Conservation (phyloP, 2,888 invertebrate species). For the Cryptocephalus primarius region DNA sequence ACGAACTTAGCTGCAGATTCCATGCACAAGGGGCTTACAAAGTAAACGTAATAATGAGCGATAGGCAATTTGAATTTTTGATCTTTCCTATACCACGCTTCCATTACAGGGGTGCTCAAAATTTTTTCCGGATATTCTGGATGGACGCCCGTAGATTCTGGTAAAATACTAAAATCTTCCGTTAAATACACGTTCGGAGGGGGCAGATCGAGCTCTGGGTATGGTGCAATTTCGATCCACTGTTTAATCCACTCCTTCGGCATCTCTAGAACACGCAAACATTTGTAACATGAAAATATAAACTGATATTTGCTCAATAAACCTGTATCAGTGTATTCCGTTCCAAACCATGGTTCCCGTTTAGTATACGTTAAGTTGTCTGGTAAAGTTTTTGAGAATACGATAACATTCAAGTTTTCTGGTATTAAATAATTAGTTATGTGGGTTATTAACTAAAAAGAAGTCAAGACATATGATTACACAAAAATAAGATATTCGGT, state of each 20-base stretch:
- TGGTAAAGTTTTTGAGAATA: constrained; percentile 52
- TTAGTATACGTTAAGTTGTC: constrained; percentile 45
- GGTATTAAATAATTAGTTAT: constrained; percentile 47
- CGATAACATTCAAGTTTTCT: constrained; percentile 57
- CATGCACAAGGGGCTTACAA: constrained; percentile 47
- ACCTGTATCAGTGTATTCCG: constrained; percentile 58
- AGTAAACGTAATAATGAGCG: constrained; percentile 44
- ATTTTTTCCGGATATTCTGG: constrained; percentile 48
- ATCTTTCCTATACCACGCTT: constrained; percentile 79
- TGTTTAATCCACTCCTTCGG: constrained; percentile 50
- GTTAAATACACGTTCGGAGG: constrained; percentile 63
- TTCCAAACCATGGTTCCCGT: constrained; percentile 75
- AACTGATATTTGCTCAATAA: constrained; percentile 15
- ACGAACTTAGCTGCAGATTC: constrained; percentile 54
- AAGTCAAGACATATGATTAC: not conserved
- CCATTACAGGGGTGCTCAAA: constrained; percentile 42
- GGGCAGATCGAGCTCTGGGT: constrained; percentile 55
- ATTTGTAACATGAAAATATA: not conserved
- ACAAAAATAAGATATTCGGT: too few relatives aligned
- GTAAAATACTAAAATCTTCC: constrained; percentile 53
- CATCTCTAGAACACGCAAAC: constrained; percentile 44
- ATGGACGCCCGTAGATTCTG: constrained; percentile 31
- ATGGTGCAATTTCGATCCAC: constrained; percentile 49
- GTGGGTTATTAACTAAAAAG: not conserved
- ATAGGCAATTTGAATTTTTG: constrained; percentile 72